Percentiles rank a stretch among this genome's conserved stretches.
Evolutionary conservation across 2,113 vertebrate species (phyloP).

Genomic region (Thamnophis sirtalis): DNA sequence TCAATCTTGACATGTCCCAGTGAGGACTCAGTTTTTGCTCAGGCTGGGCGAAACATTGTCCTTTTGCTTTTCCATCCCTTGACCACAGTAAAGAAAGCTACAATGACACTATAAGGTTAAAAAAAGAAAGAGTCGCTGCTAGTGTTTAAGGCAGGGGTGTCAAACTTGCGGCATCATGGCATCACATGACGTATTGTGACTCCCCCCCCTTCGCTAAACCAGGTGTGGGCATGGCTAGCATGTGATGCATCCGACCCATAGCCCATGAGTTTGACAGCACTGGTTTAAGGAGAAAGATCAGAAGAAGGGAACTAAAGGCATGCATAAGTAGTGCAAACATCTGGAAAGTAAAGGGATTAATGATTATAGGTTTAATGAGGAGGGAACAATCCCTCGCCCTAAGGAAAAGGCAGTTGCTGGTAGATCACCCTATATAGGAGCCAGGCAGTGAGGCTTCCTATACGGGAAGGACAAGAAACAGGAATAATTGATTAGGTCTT

Average conservation of each 20-base stretch:
- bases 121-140: background rate
- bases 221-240: too few relatives aligned
- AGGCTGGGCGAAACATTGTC: background rate
- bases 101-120: background rate
- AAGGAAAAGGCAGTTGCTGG: background rate
- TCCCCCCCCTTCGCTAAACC: too few relatives aligned
- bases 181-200: too few relatives aligned
- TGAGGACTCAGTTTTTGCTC: background rate
- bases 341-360: background rate
- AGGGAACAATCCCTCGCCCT: background rate
- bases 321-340: background rate
- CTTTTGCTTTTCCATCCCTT: background rate
- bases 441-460: background rate
- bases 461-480: background rate
- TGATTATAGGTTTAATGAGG: background rate
- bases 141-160: background rate
- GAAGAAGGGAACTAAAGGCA: background rate
- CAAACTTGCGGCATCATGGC: too few relatives aligned
- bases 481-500: background rate
- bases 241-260: too few relatives aligned
- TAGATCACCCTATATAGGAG: background rate
- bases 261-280: too few relatives aligned
- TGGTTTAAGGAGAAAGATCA: background rate
- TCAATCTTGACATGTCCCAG: background rate
- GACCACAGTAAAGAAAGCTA: background rate